Conservation (phyloP, 2,113 vertebrate genomes). For the Piprites chloris region DNA sequence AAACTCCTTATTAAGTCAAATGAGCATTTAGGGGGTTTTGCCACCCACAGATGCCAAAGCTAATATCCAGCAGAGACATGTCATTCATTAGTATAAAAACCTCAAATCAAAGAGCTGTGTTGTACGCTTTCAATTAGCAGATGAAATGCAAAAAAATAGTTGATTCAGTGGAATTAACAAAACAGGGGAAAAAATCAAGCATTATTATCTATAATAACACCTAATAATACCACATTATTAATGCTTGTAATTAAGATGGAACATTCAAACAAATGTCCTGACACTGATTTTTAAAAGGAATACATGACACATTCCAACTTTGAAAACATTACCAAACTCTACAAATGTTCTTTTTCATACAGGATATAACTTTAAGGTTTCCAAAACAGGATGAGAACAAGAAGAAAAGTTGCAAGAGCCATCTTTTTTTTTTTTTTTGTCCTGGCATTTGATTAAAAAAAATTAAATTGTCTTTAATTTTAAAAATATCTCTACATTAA, state of each 20-base stretch:
- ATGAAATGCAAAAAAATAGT: constrained; percentile 34
- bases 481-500: background rate
- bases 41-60: constrained; percentile 57
- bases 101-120: constrained; percentile 2
- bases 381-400: background rate
- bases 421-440: background rate
- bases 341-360: background rate
- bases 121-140: constrained; percentile 22
- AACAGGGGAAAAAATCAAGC: background rate
- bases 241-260: constrained; percentile 27
- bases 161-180: constrained; percentile 31
- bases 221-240: constrained; percentile 11
- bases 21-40: constrained; percentile 25
- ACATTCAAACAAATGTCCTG: constrained; percentile 14
- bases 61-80: constrained; percentile 57
- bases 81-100: constrained; percentile 53
- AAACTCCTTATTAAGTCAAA: constrained; percentile 56
- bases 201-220: constrained; percentile 39
- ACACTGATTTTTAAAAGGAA: background rate
- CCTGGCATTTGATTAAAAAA: background rate
- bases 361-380: background rate
- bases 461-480: background rate
- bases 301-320: background rate
- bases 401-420: background rate
- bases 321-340: background rate